Evolutionary conservation across 2,797 vertebrate genomes (phyloP).

Genomic region (Pogoniulus pusillus): DNA sequence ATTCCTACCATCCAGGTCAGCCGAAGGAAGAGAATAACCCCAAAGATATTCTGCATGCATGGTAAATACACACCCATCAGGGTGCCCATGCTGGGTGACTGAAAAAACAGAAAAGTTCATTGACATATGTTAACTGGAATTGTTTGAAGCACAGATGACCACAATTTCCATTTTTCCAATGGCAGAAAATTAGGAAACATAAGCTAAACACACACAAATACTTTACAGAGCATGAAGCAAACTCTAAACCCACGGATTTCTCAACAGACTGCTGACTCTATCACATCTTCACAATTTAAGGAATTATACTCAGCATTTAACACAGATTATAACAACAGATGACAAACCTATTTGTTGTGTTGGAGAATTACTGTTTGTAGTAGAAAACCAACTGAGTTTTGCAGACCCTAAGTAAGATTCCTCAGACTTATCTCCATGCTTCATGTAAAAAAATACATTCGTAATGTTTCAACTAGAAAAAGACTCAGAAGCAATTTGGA

Average conservation of each 20-base stretch:
- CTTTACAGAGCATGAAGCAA: neutral
- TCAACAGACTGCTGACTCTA: neutral
- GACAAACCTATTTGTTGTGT: neutral
- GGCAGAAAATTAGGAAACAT: neutral
- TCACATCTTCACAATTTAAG: neutral
- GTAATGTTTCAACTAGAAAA: neutral
- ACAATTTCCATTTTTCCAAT: neutral
- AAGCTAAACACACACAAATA: neutral
- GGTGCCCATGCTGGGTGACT: conserved; percentile 98
- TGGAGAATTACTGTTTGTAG: neutral
- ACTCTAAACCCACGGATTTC: neutral
- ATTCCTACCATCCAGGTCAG: conserved; percentile 98
- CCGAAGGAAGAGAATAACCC: conserved; percentile 96
- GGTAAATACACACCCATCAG: conserved; percentile 98
- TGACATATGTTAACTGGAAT: neutral
- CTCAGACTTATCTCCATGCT: neutral
- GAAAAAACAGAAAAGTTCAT: neutral
- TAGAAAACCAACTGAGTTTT: neutral
- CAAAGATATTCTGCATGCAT: conserved; percentile 98
- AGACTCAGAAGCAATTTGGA: neutral
- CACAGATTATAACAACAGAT: neutral
- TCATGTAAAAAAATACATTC: neutral
- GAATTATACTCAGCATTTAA: neutral
- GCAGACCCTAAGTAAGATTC: neutral
- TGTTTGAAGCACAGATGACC: neutral